Conservation (phyloP, 2,888 invertebrate genomes). For the Erpobdella octoculata region DNA sequence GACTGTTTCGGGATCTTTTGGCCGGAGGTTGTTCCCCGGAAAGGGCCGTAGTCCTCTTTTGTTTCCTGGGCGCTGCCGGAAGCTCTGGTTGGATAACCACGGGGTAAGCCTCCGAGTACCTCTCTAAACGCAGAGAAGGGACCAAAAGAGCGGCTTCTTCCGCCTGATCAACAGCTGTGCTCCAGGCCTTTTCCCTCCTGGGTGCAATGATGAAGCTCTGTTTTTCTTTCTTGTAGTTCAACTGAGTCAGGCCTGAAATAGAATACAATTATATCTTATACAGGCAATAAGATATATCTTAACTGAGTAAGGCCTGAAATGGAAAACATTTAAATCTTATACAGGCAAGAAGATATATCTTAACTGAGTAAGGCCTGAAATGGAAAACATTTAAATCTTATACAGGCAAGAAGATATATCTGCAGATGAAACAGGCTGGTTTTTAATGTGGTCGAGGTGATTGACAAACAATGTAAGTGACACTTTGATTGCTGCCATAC, state of each 20-base stretch:
- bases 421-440: too few relatives aligned
- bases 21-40: too few relatives aligned
- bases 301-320: too few relatives aligned
- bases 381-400: too few relatives aligned
- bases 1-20: background rate
- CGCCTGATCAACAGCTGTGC: conserved; percentile 67
- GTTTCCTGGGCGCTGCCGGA: background rate
- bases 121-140: conserved; percentile 41
- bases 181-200: conserved; percentile 61
- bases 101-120: conserved; percentile 20
- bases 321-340: too few relatives aligned
- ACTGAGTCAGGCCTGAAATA: background rate
- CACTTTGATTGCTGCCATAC: too few relatives aligned
- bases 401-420: too few relatives aligned
- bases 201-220: conserved; percentile 42
- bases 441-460: too few relatives aligned
- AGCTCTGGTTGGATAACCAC: background rate
- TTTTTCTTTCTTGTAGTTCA: conserved; percentile 28
- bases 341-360: too few relatives aligned
- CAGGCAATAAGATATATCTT: too few relatives aligned
- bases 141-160: conserved; percentile 57
- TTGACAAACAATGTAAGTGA: too few relatives aligned
- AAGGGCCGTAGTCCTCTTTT: background rate
- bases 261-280: background rate
- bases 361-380: too few relatives aligned